Evolutionary conservation across 2,888 invertebrate species (phyloP).

Genomic region (Patella pellucida): DNA sequence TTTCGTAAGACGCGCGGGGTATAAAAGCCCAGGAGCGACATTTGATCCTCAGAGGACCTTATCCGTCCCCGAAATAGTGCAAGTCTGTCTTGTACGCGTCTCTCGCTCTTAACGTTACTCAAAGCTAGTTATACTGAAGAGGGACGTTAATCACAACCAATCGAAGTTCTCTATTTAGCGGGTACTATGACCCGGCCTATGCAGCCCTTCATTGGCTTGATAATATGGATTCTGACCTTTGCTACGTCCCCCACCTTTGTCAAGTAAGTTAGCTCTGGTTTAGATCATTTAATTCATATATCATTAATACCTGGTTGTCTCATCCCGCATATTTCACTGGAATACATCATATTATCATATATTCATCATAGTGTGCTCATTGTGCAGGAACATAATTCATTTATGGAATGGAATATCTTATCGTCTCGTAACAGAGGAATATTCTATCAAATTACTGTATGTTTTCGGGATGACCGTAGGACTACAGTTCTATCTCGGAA

Average conservation of each 20-base stretch:
- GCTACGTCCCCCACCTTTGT: background rate
- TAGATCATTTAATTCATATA: too few relatives aligned
- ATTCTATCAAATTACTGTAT: too few relatives aligned
- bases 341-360: too few relatives aligned
- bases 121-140: background rate
- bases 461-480: too few relatives aligned
- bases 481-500: too few relatives aligned
- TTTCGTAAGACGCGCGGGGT: background rate
- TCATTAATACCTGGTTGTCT: too few relatives aligned
- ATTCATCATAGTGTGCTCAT: too few relatives aligned
- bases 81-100: background rate
- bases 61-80: slow-evolving; percentile 1
- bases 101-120: too few relatives aligned
- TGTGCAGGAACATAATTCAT: too few relatives aligned
- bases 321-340: too few relatives aligned
- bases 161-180: background rate
- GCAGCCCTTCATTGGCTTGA: background rate
- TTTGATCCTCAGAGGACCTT: background rate
- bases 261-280: background rate
- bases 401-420: too few relatives aligned
- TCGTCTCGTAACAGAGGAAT: too few relatives aligned
- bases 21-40: background rate
- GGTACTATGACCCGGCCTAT: slow-evolving; percentile 9
- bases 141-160: background rate
- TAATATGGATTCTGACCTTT: slow-evolving; percentile 9